These are phyloP conservation scores for Rhynchomys soricoides DNA, from an alignment of 2,113 vertebrate species.

Conservation along the genomic window DNA sequence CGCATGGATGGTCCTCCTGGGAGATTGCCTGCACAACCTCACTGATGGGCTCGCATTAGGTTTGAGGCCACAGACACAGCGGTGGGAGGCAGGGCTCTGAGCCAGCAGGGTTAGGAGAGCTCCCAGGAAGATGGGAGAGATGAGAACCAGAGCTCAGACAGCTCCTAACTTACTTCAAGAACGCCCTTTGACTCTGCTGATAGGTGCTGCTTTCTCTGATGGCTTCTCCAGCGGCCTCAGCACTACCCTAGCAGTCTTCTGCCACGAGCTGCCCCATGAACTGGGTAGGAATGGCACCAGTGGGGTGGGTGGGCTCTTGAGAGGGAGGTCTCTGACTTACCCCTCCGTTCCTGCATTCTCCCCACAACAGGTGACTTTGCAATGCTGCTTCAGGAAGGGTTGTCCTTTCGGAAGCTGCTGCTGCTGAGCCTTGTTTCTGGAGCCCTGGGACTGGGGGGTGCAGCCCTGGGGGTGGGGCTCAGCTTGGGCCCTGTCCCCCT, in stretches of 20 bases:
- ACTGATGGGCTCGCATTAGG: conserved; percentile 90
- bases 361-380: conserved; percentile 88
- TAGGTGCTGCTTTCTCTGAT: conserved; percentile 90
- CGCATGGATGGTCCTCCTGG: conserved; percentile 88
- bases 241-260: conserved; percentile 90
- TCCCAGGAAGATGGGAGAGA: neutral
- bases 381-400: conserved; percentile 86
- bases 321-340: neutral
- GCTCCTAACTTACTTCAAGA: neutral
- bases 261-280: conserved; percentile 91
- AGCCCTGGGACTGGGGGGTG: conserved; percentile 86
- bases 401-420: conserved; percentile 81
- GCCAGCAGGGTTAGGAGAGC: neutral
- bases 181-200: neutral
- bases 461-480: conserved; percentile 80
- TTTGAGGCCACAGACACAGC: conserved; percentile 54
- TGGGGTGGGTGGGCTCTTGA: neutral
- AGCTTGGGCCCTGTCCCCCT: conserved; percentile 83
- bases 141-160: fast-evolving
- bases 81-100: neutral
- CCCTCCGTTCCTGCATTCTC: neutral
- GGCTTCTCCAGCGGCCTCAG: conserved; percentile 89
- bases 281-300: conserved; percentile 83
- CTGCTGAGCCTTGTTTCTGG: conserved; percentile 87
- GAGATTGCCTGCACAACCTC: conserved; percentile 88